Evolutionary conservation across 2,797 vertebrate species (phyloP).

Genomic region (Sparidentex hasta): DNA sequence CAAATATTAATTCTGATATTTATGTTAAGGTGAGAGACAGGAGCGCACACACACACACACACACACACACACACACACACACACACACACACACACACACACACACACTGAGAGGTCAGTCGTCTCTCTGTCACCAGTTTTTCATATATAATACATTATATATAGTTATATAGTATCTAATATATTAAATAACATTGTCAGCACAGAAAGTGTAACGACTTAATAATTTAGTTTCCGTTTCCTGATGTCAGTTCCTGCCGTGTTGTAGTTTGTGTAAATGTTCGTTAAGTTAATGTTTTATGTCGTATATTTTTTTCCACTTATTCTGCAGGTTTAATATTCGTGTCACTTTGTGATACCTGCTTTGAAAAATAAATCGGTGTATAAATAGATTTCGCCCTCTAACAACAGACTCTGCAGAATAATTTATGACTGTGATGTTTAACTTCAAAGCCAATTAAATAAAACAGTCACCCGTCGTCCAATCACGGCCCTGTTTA

Average conservation of each 20-base stretch:
- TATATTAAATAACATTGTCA: too few species aligned
- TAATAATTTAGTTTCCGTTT: background rate
- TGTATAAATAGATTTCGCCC: slow-evolving; percentile 30
- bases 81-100: slow-evolving; percentile 11
- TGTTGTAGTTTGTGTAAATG: background rate
- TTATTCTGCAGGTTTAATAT: background rate
- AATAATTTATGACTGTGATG: slow-evolving; percentile 39
- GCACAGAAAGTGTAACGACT: too few species aligned
- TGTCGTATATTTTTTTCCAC: background rate
- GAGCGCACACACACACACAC: slow-evolving; percentile 20
- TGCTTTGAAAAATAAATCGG: background rate
- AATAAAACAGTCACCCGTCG: slow-evolving; percentile 16
- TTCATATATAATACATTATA: too few species aligned
- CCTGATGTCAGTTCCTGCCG: background rate
- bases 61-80: slow-evolving; percentile 20
- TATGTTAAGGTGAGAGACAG: slow-evolving; percentile 60
- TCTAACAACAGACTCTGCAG: background rate
- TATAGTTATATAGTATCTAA: too few species aligned
- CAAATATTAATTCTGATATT: slow-evolving; percentile 65
- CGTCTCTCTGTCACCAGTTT: too few species aligned
- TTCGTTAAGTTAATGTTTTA: background rate
- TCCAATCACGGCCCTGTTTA: slow-evolving; percentile 16
- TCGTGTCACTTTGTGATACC: background rate
- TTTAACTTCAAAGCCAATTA: slow-evolving; percentile 39
- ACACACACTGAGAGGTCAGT: too few species aligned